Evolutionary conservation across 2,888 invertebrate species (phyloP).

Genomic region (Gonocerus acuteangulatus): DNA sequence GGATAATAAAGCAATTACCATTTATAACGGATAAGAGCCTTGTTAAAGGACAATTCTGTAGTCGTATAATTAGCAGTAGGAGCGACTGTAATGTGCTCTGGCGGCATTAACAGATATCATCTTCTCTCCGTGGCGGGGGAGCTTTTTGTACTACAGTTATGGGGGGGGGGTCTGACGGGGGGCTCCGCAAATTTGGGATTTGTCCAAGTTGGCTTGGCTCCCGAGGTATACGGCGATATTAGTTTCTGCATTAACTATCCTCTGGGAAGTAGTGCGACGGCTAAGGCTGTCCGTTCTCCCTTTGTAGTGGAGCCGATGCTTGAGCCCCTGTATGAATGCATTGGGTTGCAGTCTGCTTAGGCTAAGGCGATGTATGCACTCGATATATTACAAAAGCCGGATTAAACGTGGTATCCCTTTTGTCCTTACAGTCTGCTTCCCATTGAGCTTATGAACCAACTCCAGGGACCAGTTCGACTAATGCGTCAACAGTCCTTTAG

Average conservation of each 20-base stretch:
- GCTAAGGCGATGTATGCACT: too few relatives aligned
- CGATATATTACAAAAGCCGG: too few relatives aligned
- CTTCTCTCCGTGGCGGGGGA: conserved; percentile 27
- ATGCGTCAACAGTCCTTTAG: too few relatives aligned
- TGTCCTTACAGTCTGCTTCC: too few relatives aligned
- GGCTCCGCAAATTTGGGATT: conserved; percentile 11
- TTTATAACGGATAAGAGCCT: conserved; percentile 16
- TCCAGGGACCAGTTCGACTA: too few relatives aligned
- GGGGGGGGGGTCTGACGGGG: conserved; percentile 13
- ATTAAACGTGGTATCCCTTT: too few relatives aligned
- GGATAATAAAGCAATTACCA: conserved; percentile 26
- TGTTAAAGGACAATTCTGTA: conserved; percentile 20
- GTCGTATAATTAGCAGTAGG: conserved; percentile 18
- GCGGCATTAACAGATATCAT: conserved; percentile 34
- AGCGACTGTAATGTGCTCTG: conserved; percentile 25
- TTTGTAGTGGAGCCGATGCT: too few relatives aligned
- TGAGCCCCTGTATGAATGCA: too few relatives aligned
- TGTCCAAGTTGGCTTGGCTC: conserved; percentile 18
- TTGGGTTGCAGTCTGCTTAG: too few relatives aligned
- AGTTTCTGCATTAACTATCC: neutral
- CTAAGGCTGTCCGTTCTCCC: too few relatives aligned
- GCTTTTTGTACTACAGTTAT: conserved; percentile 18
- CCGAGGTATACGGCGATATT: neutral
- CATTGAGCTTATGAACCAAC: too few relatives aligned
- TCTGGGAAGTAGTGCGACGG: too few relatives aligned